These are phyloP conservation scores for Meleagris gallopavo DNA, from an alignment of 2,113 vertebrate genomes.

Conservation along the genomic window DNA sequence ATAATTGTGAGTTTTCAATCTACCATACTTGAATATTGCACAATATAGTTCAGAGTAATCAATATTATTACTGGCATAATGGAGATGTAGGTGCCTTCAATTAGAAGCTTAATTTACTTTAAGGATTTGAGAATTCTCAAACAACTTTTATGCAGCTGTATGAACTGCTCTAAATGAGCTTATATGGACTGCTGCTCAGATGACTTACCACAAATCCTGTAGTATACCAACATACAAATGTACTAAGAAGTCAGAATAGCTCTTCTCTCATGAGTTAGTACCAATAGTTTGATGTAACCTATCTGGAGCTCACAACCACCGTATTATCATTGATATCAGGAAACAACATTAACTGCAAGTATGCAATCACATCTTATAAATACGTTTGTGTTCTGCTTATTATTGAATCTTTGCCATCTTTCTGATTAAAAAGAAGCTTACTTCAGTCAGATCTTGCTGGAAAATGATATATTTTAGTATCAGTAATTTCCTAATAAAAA, in stretches of 20 bases:
- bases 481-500: neutral
- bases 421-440: neutral
- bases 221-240: neutral
- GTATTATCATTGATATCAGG: neutral
- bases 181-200: neutral
- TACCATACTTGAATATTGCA: neutral
- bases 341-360: neutral
- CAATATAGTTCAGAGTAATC: neutral
- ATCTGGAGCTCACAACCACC: neutral
- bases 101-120: neutral
- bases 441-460: neutral
- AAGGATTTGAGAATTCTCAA: neutral
- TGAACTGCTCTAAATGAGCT: neutral
- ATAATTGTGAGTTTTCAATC: neutral
- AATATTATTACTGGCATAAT: neutral
- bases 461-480: neutral
- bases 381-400: neutral
- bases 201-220: neutral
- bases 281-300: neutral
- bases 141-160: neutral
- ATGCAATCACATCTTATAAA: neutral
- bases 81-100: neutral
- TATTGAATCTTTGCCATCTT: neutral
- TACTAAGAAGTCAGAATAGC: neutral
- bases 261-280: neutral